Evolutionary conservation across 2,888 invertebrate species (phyloP), one percentile per base, ranked within the genome.

Genomic region (Lottia gigantea): DNA sequence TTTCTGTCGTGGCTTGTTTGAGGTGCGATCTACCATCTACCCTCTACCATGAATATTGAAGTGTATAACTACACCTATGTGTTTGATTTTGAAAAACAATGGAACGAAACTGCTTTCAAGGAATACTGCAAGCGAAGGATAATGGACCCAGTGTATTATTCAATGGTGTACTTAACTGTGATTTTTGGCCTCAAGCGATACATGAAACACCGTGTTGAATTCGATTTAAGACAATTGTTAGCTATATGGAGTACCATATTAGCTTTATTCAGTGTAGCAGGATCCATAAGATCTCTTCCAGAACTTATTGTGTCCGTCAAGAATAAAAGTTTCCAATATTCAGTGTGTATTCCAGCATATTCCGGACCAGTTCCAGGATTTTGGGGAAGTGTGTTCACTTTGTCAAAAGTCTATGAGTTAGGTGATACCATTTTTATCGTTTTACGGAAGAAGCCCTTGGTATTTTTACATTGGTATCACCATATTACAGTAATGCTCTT

Each of bases 51-150:
- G 40, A 40, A 40, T 40, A 6, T 40, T 11, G 40, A 40, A 40
- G 66, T 66, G 25, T 73, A 79, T 64, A 85, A 84, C 70, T 79
- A 80, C 63, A 81, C 82, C 11, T 79, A 95, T 89, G 92, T 96
- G 88, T 96, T 98, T 90, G 94, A 95, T 86, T 97, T 98, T 87
- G 98, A 98, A 90, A 94, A 94, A 88, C 93, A 95, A 87, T 98
- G 97, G 90, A 94, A 95, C 86, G 95, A 96, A 87, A 92, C 94
- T 84, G 92, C 94, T 82, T 95, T 95, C 82, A 92, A 94, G 87
- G 93, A 93, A 90, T 98, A 97, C 96, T 98, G 98, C 96, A 92
- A 93, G 80, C 93, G 95, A 84, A 95, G 98, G 90, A 98, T 98
- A 98, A 95, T 95, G 72, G 93, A 94, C 87, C 95, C 95, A 70